These are phyloP conservation scores for Lordiphosa collinella DNA, from an alignment of 1,140 invertebrate species.

Conservation along the genomic window DNA sequence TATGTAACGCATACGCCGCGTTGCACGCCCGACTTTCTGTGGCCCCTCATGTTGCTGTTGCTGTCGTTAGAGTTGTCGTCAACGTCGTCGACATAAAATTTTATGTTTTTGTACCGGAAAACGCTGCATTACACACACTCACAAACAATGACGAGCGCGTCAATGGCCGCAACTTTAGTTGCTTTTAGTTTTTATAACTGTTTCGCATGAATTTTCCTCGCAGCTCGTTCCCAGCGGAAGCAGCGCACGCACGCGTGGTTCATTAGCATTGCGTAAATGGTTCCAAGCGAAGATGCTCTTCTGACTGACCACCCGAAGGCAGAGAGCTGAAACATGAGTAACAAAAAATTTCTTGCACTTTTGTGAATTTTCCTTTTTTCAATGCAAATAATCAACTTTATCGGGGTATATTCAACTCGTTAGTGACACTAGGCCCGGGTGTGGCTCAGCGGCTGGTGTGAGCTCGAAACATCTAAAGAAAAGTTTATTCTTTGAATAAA, in stretches of 20 bases:
- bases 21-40: slow-evolving; percentile 55
- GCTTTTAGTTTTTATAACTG: slow-evolving; percentile 53
- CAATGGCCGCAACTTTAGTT: slow-evolving; percentile 47
- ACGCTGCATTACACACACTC: slow-evolving; percentile 58
- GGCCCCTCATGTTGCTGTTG: slow-evolving; percentile 17
- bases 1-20: slow-evolving; percentile 70
- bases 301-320: not conserved
- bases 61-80: slow-evolving; percentile 53
- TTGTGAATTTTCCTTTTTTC: too few relatives aligned
- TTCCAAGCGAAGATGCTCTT: not conserved
- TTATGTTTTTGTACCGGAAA: slow-evolving; percentile 75
- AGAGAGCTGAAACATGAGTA: too few relatives aligned
- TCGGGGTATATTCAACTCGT: too few relatives aligned
- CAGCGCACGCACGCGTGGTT: slow-evolving; percentile 41
- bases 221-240: slow-evolving; percentile 46
- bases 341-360: too few relatives aligned
- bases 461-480: too few relatives aligned
- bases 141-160: slow-evolving; percentile 48
- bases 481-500: too few relatives aligned
- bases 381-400: too few relatives aligned
- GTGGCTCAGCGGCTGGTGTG: too few relatives aligned
- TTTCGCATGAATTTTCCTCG: slow-evolving; percentile 60
- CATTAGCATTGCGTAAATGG: slow-evolving; percentile 29
- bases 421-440: too few relatives aligned
- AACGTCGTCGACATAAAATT: slow-evolving; percentile 68